Evolutionary conservation across 2,797 vertebrate species (phyloP), one percentile per base, ranked within the genome.

Genomic region (Oryzias sinensis): DNA sequence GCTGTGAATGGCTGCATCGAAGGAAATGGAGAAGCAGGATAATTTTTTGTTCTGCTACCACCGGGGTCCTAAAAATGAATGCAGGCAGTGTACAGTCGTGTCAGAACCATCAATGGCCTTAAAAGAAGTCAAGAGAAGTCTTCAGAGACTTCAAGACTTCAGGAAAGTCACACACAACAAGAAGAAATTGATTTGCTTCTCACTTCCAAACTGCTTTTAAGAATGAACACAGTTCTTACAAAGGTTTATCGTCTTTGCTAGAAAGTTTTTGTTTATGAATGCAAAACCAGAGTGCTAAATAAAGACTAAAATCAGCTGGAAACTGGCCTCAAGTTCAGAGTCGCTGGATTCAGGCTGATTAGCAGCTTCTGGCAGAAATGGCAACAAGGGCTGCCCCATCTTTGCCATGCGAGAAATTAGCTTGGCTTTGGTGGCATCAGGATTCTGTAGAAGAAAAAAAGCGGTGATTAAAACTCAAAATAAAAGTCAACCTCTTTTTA

Each of bases 331-430:
- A 0, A 93, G 88, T 72, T 98, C 97, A 0, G 96, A 95, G 86
- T 98, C 97, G n/a, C 92, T 97, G 77, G 94, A 95, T 77, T 98
- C 97, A 0, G 93, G 92, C 42, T 97, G 96, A 24, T 91, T 77
- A 5, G 92, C 68, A 1, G 79, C 77, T 16, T 93, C 93, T 0
- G 93, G 62, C 2, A 98, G 81, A 70, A 98, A 95, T 37, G 97
- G 97, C 59, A 99, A 74, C 97, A 98, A 96, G 25, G 97, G 96
- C 69, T 99, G 96, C 0, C 97, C 97, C 97, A 99, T 98, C 83
- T 93, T 97, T 4, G 97, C 97, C 97, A 99, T 99, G 43, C 97
- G 93, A 16, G 96, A 98, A 72, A 99, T 99, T 53, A 99, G 90
- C 77, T 96, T 98, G 46, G 97, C 97, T 85, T 98, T 99, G 29